Evolutionary conservation across 1,140 invertebrate genomes (phyloP), one percentile per base, ranked within the genome.

Genomic region (Hylyphantes graminicola): DNA sequence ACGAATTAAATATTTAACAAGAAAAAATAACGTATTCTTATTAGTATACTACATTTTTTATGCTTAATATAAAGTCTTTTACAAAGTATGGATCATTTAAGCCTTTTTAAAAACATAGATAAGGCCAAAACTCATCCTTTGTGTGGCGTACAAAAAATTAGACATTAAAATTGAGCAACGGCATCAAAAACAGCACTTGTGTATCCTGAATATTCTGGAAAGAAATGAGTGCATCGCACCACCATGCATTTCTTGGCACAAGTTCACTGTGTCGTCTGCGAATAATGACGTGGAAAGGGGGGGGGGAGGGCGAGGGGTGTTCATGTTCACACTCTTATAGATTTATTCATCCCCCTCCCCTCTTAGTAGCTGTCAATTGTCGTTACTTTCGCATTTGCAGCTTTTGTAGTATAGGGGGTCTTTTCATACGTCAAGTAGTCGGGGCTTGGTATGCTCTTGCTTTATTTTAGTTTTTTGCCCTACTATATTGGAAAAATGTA

Each of bases 371-470:
- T 76, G 74, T 76, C 74, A 76, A 76, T 76, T 76, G 74, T 76
- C 74, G 74, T 76, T 76, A 76, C 74, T 76, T 76, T 76, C 74
- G 74, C 74, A 76, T 76, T 76, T 76, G 74, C 63, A n/a, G 19
- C 48, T 9, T 15, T 12, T 59, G 57, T n/a, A 48, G 15, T n/a
- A n/a, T 12, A 15, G 59, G 48, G 67, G 57, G 13, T 21, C 7
- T 75, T 59, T 75, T 59, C 73, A 57, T 75, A 48, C 59, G 73
- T 75, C n/a, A n/a, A n/a, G 54, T n/a, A 59, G 73, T 75, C 55
- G 73, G 19, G 53, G 48, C 21, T 21, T 10, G 2, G 1, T 68
- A 50, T 63, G n/a, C n/a, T 63, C n/a, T 12, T 63, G 11, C 8
- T 15, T 68, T 68, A 68, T 68, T 68, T 68, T 68, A 68, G 35